Percentiles rank a stretch among this genome's conserved stretches.
phyloP scores from a whole-genome alignment of 2,888 invertebrate genomes.

The Diachrysia chrysitis region DNA sequence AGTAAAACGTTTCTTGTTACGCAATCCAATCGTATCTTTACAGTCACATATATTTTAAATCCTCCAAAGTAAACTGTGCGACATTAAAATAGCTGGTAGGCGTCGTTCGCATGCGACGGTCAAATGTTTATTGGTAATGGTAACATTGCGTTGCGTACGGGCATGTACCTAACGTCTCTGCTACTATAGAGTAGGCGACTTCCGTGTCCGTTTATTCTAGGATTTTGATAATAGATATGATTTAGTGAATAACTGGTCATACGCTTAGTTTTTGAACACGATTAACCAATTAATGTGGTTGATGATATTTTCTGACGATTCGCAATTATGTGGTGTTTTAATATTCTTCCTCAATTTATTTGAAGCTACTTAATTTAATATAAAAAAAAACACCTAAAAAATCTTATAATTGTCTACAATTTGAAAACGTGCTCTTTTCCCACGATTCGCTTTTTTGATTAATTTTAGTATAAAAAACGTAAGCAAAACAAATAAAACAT shows the following conservation, averaged over 20 bases:
- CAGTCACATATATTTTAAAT: slow-evolving; percentile 12
- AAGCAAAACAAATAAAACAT: background rate
- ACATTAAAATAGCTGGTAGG: slow-evolving; percentile 21
- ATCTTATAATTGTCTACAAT: too few species aligned
- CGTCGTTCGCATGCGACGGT: slow-evolving; percentile 18
- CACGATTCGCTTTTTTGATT: background rate
- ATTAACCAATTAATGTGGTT: background rate
- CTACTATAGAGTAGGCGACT: slow-evolving; percentile 36
- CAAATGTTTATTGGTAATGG: slow-evolving; percentile 48
- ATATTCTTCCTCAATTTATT: background rate
- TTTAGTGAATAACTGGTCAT: slow-evolving; percentile 9
- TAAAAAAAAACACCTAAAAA: too few species aligned
- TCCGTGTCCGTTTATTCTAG: slow-evolving; percentile 37
- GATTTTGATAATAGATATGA: slow-evolving; percentile 13
- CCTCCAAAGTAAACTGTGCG: slow-evolving; percentile 29
- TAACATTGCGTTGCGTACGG: slow-evolving; percentile 38
- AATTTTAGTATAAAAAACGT: background rate
- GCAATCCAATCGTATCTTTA: background rate
- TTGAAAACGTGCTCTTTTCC: background rate
- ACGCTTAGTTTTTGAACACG: background rate
- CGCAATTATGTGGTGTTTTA: background rate
- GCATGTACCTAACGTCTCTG: slow-evolving; percentile 29
- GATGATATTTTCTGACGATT: background rate
- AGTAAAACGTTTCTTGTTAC: background rate
- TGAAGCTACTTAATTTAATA: background rate